Evolutionary conservation across 2,888 invertebrate species (phyloP).

Genomic region (Caenorhabditis zanzibari): DNA sequence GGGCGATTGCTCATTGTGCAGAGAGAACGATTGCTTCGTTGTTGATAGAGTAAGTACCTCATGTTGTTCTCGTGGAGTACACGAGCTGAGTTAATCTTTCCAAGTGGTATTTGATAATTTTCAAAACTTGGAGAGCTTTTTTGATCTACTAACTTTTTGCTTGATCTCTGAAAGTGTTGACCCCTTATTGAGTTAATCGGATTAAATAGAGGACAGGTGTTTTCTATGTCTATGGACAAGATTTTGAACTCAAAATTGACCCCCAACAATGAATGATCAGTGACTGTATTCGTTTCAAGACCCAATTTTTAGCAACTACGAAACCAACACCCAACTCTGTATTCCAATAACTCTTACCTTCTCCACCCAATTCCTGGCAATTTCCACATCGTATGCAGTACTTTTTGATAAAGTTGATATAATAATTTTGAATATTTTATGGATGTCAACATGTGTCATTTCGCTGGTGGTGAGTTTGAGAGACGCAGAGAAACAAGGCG

Average conservation of each 20-base stretch:
- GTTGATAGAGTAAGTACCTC: constrained; percentile 25
- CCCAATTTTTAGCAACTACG: constrained; percentile 52
- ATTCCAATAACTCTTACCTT: constrained; percentile 29
- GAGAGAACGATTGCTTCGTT: constrained; percentile 23
- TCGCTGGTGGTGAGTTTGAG: not conserved
- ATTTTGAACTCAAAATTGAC: not conserved
- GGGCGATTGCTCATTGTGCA: not conserved
- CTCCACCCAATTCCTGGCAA: constrained; percentile 3
- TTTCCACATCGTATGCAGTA: not conserved
- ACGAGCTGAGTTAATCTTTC: no score
- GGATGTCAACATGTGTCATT: constrained; percentile 22
- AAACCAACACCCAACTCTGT: constrained; percentile 7
- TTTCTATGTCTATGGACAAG: not conserved
- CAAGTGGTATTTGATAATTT: no score
- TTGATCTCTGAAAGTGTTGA: not conserved
- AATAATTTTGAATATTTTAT: not conserved
- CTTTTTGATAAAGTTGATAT: constrained; percentile 17
- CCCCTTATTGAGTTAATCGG: not conserved
- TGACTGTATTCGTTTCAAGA: no score
- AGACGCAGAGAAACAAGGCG: no score
- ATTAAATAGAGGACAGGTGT: not conserved
- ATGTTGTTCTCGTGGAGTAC: no score
- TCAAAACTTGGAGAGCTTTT: no score
- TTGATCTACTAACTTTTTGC: no score
- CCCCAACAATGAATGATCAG: not conserved